A percentile compares a stretch with the other conserved stretches of the same genome.
These are phyloP conservation scores for Parus major DNA, from an alignment of 2,113 vertebrate genomes.

Conservation along the genomic window DNA sequence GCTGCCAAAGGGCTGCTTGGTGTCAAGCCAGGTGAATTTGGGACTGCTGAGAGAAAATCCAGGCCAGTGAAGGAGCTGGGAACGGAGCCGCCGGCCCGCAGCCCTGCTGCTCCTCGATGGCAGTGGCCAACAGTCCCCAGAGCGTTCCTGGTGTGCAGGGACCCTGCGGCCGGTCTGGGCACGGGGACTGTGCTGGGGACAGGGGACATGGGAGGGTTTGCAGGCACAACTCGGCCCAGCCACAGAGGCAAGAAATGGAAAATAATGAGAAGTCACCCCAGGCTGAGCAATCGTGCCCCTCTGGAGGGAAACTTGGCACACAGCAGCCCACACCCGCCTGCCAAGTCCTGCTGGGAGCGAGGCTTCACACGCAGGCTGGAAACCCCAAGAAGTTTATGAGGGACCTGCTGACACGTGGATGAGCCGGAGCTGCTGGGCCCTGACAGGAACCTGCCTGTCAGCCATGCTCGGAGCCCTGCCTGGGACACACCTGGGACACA, in stretches of 20 bases:
- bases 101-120: background rate
- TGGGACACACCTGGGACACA: background rate
- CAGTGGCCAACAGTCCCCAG: background rate
- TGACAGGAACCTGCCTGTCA: background rate
- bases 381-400: background rate
- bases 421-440: background rate
- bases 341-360: conserved; percentile 29
- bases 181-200: fast-evolving
- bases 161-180: fast-evolving
- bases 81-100: fast-evolving
- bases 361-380: background rate
- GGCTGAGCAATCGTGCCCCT: background rate
- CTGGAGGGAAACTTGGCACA: conserved; percentile 39
- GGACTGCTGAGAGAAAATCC: background rate
- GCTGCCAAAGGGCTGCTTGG: background rate
- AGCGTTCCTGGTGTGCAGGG: background rate
- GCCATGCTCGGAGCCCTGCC: background rate
- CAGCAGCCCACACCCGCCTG: background rate
- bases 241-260: background rate
- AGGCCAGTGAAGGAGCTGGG: background rate
- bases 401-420: background rate
- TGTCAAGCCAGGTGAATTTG: conserved; percentile 1
- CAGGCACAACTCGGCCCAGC: background rate
- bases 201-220: too few relatives aligned
- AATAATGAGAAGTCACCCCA: background rate